Conservation (phyloP, 2,113 vertebrate species). For the Hypomesus transpacificus region DNA sequence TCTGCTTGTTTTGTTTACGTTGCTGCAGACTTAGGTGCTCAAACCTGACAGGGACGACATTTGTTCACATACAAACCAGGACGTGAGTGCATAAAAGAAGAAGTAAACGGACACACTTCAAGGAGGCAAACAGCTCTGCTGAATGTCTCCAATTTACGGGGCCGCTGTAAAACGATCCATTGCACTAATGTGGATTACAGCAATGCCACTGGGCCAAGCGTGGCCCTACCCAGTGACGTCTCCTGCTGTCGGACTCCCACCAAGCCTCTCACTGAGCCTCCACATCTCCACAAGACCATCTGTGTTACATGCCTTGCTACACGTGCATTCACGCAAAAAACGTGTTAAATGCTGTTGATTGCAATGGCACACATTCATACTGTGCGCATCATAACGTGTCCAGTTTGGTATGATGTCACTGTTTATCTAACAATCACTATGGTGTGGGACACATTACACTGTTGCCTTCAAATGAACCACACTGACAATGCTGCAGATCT, state of each 20-base stretch:
- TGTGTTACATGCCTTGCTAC: constrained; percentile 25
- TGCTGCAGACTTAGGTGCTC: constrained; percentile 8
- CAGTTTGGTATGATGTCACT: constrained; percentile 40
- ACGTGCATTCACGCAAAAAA: constrained; percentile 24
- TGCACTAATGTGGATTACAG: constrained; percentile 40
- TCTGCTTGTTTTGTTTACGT: constrained; percentile 14
- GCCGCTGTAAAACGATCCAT: constrained; percentile 48
- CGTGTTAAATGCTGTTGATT: constrained; percentile 23
- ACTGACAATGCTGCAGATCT: not conserved
- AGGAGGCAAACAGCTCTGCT: constrained; percentile 25
- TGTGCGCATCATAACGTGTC: constrained; percentile 20
- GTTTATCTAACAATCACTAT: constrained; percentile 44
- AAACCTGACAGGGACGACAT: not conserved
- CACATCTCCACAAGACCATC: constrained; percentile 5
- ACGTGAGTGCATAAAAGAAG: constrained; percentile 1
- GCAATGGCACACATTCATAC: constrained; percentile 38
- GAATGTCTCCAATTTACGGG: constrained; percentile 42
- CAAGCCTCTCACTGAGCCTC: not conserved
- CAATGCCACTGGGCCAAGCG: constrained; percentile 28
- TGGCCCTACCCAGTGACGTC: constrained; percentile 40
- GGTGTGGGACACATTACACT: not conserved
- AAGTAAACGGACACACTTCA: constrained; percentile 20
- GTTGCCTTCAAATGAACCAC: constrained; percentile 30
- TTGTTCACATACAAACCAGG: not conserved
- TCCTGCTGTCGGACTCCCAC: constrained; percentile 23